Percentiles rank a stretch among this genome's conserved stretches.
These are phyloP conservation scores for Drosophila picticornis DNA, from an alignment of 2,888 invertebrate species.

Conservation along the genomic window DNA sequence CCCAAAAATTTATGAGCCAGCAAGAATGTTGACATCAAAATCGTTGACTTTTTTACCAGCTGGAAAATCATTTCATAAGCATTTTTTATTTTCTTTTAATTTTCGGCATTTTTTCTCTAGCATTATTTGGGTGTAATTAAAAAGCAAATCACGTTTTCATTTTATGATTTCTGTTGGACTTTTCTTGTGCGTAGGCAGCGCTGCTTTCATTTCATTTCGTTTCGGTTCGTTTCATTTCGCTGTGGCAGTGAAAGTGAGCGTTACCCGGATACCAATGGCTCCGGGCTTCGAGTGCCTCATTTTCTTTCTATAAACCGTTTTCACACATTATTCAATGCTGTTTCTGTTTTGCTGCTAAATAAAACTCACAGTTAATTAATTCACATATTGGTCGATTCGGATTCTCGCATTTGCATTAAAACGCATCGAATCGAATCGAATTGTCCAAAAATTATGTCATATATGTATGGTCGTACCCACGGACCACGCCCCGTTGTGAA, in stretches of 20 bases:
- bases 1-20: conserved; percentile 46
- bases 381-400: conserved; percentile 33
- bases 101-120: conserved; percentile 7
- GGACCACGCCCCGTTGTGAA: conserved; percentile 31
- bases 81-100: conserved; percentile 8
- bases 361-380: conserved; percentile 74
- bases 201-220: conserved; percentile 57
- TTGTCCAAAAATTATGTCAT: conserved; percentile 67
- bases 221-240: conserved; percentile 27
- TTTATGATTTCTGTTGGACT: conserved; percentile 44
- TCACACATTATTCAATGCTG: conserved; percentile 55
- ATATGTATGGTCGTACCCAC: conserved; percentile 2
- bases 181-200: conserved; percentile 64
- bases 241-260: conserved; percentile 66
- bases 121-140: conserved; percentile 62
- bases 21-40: conserved; percentile 43
- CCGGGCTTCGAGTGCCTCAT: conserved; percentile 1
- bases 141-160: conserved; percentile 74
- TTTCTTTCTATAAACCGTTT: conserved; percentile 30
- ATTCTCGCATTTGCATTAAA: conserved; percentile 40
- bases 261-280: conserved; percentile 35
- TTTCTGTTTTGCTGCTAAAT: conserved; percentile 57
- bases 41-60: conserved; percentile 27
- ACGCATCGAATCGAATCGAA: conserved; percentile 47
- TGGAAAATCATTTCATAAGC: conserved; percentile 46